Evolutionary conservation across 2,113 vertebrate genomes (phyloP).

Genomic region (Etheostoma spectabile): DNA sequence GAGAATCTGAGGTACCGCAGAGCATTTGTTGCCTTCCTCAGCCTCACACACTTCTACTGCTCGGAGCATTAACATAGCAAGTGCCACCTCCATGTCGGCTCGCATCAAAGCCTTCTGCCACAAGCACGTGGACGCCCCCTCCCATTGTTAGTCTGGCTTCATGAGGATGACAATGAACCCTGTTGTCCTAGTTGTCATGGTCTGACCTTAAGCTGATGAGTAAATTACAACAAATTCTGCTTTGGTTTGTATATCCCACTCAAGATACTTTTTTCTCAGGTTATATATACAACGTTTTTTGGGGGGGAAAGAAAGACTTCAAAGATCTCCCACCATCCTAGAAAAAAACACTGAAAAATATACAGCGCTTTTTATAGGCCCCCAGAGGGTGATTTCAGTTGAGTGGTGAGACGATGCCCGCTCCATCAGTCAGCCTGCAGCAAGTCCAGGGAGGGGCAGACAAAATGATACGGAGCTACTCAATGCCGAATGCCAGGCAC

Average conservation of each 20-base stretch:
- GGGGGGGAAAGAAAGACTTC: background rate
- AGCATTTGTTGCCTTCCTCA: slow-evolving; percentile 31
- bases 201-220: slow-evolving; percentile 21
- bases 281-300: background rate
- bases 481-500: slow-evolving; percentile 52
- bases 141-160: slow-evolving; percentile 1
- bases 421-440: slow-evolving; percentile 54
- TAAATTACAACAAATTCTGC: slow-evolving; percentile 12
- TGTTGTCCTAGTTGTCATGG: background rate
- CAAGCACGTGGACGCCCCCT: background rate
- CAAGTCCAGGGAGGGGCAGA: slow-evolving; percentile 24
- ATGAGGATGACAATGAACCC: slow-evolving; percentile 9
- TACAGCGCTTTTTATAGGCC: slow-evolving; percentile 21
- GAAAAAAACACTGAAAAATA: slow-evolving; percentile 12
- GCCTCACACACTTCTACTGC: background rate
- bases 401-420: slow-evolving; percentile 27
- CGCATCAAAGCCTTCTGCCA: slow-evolving; percentile 21
- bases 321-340: background rate
- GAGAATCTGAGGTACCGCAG: slow-evolving; percentile 7
- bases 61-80: slow-evolving; percentile 19
- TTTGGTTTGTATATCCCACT: slow-evolving; percentile 18
- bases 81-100: slow-evolving; percentile 46
- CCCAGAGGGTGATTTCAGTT: slow-evolving; percentile 36
- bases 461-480: slow-evolving; percentile 36
- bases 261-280: background rate